Base-by-base conservation (phyloP, 2,113 vertebrate genomes). In the Rhea americana region DNA sequence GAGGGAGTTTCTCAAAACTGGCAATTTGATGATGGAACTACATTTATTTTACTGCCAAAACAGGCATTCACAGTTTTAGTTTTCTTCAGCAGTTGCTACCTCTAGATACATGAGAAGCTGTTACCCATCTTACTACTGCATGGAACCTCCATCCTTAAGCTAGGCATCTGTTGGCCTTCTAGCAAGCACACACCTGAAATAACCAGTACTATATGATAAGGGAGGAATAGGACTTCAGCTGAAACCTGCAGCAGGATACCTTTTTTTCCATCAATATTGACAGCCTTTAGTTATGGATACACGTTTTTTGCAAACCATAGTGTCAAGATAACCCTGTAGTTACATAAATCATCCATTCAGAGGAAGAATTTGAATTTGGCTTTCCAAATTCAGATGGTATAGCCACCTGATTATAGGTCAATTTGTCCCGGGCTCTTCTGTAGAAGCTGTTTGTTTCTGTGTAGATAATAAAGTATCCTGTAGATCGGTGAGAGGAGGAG, bases 351-450 rank as follows among this genome's bases (percentile, higher is more conserved):
- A 62, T 21, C 32, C 53, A 5, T 82, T 78, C 53, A 67, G 35
- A 74, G 53, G 50, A 62, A 37, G 7, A 62, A 82, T 68, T 24
- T 45, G 8, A 62, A 65, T 71, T 47, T 77, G 16, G 7, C 25
- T 50, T 90, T 82, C 39, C 25, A 28, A 28, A 47, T 50, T n/a
- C 50, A 11, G 32, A 6, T 26, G 32, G 12, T 41, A 3, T 35
- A 58, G 6, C 65, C 15, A 51, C 50, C 9, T 84, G 70, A 45
- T 85, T 37, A 63, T 26, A 65, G 41, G 72, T 7, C 13, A 24
- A 10, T 4, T 5, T 55, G 20, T 56, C 30, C 0, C 0, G 58
- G 24, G 62, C 4, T 62, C 15, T 87, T 18, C 24, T n/a, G 5
- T 18, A 71, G 47, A 47, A 82, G 26, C 5, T 75, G 4, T 79